Conservation (phyloP, 2,888 invertebrate genomes). For the Melinopterus prodromus region DNA sequence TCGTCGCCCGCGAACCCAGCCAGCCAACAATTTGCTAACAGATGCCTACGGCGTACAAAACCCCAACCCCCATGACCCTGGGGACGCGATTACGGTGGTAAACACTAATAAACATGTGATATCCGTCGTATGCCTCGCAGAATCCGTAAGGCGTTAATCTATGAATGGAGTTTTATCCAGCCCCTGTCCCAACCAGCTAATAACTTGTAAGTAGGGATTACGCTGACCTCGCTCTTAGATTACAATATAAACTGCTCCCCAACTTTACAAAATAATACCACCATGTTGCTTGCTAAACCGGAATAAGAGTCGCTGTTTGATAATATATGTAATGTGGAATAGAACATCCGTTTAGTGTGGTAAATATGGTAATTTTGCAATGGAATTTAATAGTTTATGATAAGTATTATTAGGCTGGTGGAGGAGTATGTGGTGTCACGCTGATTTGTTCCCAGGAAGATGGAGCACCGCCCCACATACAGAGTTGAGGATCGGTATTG, state of each 20-base stretch:
- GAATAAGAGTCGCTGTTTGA: neutral
- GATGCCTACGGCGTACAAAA: slow-evolving; percentile 17
- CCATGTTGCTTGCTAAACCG: neutral
- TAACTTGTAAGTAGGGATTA: slow-evolving; percentile 22
- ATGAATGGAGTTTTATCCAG: slow-evolving; percentile 11
- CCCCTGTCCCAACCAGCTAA: slow-evolving; percentile 4
- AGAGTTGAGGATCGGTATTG: too few relatives aligned
- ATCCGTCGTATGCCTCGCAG: slow-evolving; percentile 32
- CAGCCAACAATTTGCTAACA: slow-evolving; percentile 6
- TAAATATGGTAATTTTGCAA: neutral
- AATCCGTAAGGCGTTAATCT: slow-evolving; percentile 17
- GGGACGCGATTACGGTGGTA: slow-evolving; percentile 30
- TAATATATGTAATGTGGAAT: neutral
- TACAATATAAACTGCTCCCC: neutral
- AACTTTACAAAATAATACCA: neutral
- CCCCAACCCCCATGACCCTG: slow-evolving; percentile 10
- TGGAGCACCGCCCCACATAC: too few relatives aligned
- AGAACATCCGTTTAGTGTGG: neutral
- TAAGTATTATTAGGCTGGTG: too few relatives aligned
- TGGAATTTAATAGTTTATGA: neutral
- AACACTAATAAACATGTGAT: slow-evolving; percentile 40
- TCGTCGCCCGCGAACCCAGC: neutral
- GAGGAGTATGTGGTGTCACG: neutral
- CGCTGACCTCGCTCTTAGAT: neutral
- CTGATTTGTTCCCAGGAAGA: neutral